These are phyloP conservation scores for Pseudomugil gertrudae DNA, from an alignment of 2,797 vertebrate genomes.

Conservation along the genomic window DNA sequence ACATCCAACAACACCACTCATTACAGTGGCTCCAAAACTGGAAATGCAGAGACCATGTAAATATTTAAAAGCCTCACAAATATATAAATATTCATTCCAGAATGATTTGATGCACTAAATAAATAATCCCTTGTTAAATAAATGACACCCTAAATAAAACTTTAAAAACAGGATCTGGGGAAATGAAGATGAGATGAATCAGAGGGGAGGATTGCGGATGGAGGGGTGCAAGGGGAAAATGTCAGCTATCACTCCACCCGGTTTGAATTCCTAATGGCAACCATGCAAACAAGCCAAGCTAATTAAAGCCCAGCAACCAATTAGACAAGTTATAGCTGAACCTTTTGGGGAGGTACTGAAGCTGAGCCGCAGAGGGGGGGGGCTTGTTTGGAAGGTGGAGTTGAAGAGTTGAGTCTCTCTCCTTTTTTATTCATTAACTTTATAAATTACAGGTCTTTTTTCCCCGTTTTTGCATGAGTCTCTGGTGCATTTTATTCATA, in stretches of 20 bases:
- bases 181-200: constrained; percentile 85
- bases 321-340: constrained; percentile 73
- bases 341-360: constrained; percentile 69
- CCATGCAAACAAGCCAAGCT: constrained; percentile 78
- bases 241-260: constrained; percentile 83
- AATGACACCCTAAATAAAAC: constrained; percentile 89
- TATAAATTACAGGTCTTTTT: constrained; percentile 33
- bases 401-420: constrained; percentile 29
- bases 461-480: constrained; percentile 31
- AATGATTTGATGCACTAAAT: constrained; percentile 89
- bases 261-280: constrained; percentile 80
- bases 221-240: constrained; percentile 56
- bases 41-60: constrained; percentile 83
- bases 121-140: constrained; percentile 90
- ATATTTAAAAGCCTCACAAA: constrained; percentile 88
- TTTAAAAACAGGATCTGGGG: constrained; percentile 86
- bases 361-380: constrained; percentile 28
- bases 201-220: constrained; percentile 71
- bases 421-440: constrained; percentile 28
- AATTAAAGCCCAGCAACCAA: constrained; percentile 82
- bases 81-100: constrained; percentile 89
- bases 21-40: constrained; percentile 81
- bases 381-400: constrained; percentile 52
- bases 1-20: constrained; percentile 85
- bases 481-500: constrained; percentile 15